A percentile compares a stretch with the other conserved stretches of the same genome.
Conservation (phyloP, 2,888 invertebrate genomes). For the Subacronicta megacephala region DNA sequence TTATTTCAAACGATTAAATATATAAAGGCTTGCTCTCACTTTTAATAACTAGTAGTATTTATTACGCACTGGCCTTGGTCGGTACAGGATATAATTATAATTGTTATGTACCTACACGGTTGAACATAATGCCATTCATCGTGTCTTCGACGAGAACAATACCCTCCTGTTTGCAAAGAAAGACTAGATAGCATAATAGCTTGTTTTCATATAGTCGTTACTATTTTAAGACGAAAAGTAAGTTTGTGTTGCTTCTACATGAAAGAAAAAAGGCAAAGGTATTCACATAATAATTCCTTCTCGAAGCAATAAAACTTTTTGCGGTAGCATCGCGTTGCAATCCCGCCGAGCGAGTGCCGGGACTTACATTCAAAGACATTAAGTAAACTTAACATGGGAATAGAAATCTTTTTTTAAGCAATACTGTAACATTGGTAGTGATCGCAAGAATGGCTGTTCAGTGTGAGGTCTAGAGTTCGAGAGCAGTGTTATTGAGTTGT, state of each 20-base stretch:
- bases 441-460: too few species aligned
- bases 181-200: conserved; percentile 3
- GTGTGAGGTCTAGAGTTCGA: too few species aligned
- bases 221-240: conserved; percentile 2
- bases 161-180: conserved; percentile 13
- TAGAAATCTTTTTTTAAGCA: too few species aligned
- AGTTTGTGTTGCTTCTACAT: not conserved
- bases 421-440: too few species aligned
- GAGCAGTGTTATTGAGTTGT: too few species aligned
- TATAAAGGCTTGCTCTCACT: conserved; percentile 44
- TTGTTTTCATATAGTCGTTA: conserved; percentile 14
- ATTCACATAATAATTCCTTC: conserved; percentile 12
- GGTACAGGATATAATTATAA: conserved; percentile 49
- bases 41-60: conserved; percentile 21
- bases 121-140: conserved; percentile 31
- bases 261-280: conserved; percentile 10
- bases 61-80: conserved; percentile 44
- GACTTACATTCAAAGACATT: conserved; percentile 13
- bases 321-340: conserved; percentile 27
- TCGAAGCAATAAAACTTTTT: conserved; percentile 26
- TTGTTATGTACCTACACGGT: conserved; percentile 21
- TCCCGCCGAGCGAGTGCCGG: conserved; percentile 14
- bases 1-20: conserved; percentile 5
- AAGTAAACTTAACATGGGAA: conserved; percentile 12
- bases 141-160: conserved; percentile 27